Evolutionary conservation across 2,888 invertebrate species (phyloP).

Genomic region (Ypsolopha scabrella): DNA sequence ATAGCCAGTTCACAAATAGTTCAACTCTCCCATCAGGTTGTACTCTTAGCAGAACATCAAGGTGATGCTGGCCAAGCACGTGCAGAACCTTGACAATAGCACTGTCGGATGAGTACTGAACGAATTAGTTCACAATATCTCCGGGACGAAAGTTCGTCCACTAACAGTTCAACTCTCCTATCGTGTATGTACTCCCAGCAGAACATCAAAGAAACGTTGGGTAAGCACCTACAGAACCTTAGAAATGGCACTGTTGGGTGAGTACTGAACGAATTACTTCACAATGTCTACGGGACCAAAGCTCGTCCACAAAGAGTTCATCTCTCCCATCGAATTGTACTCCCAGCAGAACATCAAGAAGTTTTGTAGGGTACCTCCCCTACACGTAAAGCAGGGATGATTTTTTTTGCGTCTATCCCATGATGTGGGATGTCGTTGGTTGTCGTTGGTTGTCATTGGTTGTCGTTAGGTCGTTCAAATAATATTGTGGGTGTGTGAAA

Average conservation of each 20-base stretch:
- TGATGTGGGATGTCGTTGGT: too few species aligned
- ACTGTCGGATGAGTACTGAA: constrained; percentile 78
- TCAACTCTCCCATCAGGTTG: constrained; percentile 89
- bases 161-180: constrained; percentile 92
- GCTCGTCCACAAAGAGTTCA: constrained; percentile 90
- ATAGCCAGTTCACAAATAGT: constrained; percentile 87
- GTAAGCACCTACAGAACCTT: constrained; percentile 81
- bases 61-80: constrained; percentile 83
- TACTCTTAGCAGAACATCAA: constrained; percentile 86
- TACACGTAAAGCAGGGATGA: too few species aligned
- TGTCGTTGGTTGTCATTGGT: too few species aligned
- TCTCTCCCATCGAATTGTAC: constrained; percentile 88
- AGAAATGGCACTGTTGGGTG: constrained; percentile 86
- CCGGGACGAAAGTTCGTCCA: constrained; percentile 80
- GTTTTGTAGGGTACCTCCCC: too few species aligned
- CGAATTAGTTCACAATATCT: constrained; percentile 74
- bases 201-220: constrained; percentile 83
- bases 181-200: constrained; percentile 88
- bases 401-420: too few species aligned
- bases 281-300: constrained; percentile 79
- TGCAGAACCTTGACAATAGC: constrained; percentile 82
- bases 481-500: too few species aligned
- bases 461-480: too few species aligned
- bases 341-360: constrained; percentile 85
- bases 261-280: constrained; percentile 56